These are phyloP conservation scores for Drosophila merina DNA, from an alignment of 2,888 invertebrate genomes.

Conservation along the genomic window DNA sequence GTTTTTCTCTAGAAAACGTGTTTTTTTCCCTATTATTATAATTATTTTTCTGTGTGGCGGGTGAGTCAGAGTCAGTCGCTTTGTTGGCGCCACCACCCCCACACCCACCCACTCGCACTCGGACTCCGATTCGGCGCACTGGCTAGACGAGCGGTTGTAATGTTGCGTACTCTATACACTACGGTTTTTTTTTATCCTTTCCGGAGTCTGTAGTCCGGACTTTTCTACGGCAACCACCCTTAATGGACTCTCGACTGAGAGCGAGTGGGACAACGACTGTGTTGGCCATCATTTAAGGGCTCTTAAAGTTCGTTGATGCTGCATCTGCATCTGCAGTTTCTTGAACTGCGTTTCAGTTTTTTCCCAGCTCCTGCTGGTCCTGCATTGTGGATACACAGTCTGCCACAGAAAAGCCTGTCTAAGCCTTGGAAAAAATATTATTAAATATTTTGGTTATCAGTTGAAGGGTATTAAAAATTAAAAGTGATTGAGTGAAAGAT, in stretches of 20 bases:
- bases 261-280: constrained; percentile 48
- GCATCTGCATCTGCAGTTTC: constrained; percentile 45
- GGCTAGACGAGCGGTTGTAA: constrained; percentile 62
- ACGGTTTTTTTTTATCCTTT: constrained; percentile 32
- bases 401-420: constrained; percentile 10
- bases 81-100: constrained; percentile 18
- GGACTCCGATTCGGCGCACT: constrained; percentile 63
- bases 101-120: constrained; percentile 3
- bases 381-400: constrained; percentile 40
- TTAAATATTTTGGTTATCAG: neutral
- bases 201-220: neutral
- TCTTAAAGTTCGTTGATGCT: constrained; percentile 63
- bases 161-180: constrained; percentile 65
- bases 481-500: constrained; percentile 17
- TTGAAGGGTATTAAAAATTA: constrained; percentile 13
- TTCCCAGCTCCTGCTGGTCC: neutral
- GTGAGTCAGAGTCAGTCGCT: constrained; percentile 26
- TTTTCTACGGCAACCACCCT: constrained; percentile 54
- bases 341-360: constrained; percentile 63
- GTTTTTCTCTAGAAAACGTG: constrained; percentile 1
- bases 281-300: constrained; percentile 45
- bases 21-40: neutral
- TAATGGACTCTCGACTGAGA: constrained; percentile 5
- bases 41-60: neutral
- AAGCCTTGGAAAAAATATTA: neutral